Evolutionary conservation across 2,113 vertebrate genomes (phyloP).

Genomic region (Lepus europaeus): DNA sequence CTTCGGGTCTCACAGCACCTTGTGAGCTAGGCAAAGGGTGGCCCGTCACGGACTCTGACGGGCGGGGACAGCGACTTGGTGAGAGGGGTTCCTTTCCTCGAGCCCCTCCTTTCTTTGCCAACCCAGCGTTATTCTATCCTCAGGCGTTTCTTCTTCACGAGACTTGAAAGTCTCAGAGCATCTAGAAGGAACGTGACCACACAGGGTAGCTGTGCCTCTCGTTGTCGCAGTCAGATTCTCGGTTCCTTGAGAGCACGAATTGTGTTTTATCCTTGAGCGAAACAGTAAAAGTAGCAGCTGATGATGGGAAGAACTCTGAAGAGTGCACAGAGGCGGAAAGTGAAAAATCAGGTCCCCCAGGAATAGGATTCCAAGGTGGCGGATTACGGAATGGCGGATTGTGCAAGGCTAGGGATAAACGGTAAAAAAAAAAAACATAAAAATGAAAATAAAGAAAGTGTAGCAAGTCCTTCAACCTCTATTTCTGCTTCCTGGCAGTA

Average conservation of each 20-base stretch:
- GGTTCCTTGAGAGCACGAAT: neutral
- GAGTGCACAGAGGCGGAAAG: neutral
- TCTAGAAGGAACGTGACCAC: constrained; percentile 21
- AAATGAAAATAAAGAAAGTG: too few species aligned
- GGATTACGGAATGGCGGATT: too few species aligned
- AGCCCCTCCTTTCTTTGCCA: neutral
- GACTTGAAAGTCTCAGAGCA: neutral
- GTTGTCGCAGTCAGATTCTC: neutral
- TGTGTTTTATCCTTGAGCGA: neutral
- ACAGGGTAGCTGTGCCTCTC: neutral
- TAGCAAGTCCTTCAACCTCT: neutral
- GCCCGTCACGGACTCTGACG: neutral
- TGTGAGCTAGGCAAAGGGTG: neutral
- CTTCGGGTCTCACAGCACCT: neutral
- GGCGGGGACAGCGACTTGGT: neutral
- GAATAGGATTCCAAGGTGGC: too few species aligned
- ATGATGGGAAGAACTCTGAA: neutral
- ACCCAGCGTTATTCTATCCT: neutral
- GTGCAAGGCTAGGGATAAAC: too few species aligned
- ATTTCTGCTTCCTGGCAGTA: neutral
- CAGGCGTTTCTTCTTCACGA: neutral
- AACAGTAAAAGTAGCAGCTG: neutral
- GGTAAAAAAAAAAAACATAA: too few species aligned
- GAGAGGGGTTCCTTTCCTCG: neutral
- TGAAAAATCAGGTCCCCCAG: neutral